Conservation (phyloP, 2,113 vertebrate genomes). For the Amblyornis subalaris region DNA sequence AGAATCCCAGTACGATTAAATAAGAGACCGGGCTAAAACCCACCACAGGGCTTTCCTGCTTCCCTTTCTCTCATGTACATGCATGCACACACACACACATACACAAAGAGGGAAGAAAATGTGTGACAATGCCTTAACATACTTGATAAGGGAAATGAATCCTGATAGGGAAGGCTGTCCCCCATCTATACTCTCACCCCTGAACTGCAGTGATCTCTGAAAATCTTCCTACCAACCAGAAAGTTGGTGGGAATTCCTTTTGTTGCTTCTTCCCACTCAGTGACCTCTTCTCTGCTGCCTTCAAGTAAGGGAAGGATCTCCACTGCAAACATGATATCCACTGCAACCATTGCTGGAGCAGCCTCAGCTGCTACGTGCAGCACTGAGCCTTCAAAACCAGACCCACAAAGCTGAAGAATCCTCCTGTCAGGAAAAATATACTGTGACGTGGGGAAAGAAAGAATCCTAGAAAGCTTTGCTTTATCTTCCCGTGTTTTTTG, state of each 20-base stretch:
- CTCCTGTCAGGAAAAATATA: not conserved
- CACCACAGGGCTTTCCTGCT: not conserved
- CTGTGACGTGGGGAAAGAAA: not conserved
- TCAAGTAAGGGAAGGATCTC: not conserved
- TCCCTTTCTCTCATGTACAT: not conserved
- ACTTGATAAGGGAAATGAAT: not conserved
- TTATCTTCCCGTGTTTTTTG: not conserved
- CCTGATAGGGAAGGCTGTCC: not conserved
- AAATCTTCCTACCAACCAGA: not conserved
- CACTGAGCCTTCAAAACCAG: not conserved
- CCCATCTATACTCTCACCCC: accelerated
- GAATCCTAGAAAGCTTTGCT: not conserved
- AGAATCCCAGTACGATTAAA: not conserved
- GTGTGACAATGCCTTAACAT: not conserved
- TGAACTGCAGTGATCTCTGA: not conserved
- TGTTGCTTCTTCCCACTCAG: not conserved
- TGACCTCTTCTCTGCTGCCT: not conserved
- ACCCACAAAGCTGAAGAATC: not conserved
- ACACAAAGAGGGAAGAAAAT: not conserved
- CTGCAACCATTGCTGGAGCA: not conserved
- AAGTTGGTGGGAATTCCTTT: not conserved
- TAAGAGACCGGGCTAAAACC: not conserved
- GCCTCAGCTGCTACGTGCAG: not conserved
- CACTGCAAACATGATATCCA: not conserved
- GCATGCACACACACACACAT: accelerated